Evolutionary conservation across 2,797 vertebrate genomes (phyloP), one percentile per base, ranked within the genome.

Genomic region (Neomorphus geoffroyi): DNA sequence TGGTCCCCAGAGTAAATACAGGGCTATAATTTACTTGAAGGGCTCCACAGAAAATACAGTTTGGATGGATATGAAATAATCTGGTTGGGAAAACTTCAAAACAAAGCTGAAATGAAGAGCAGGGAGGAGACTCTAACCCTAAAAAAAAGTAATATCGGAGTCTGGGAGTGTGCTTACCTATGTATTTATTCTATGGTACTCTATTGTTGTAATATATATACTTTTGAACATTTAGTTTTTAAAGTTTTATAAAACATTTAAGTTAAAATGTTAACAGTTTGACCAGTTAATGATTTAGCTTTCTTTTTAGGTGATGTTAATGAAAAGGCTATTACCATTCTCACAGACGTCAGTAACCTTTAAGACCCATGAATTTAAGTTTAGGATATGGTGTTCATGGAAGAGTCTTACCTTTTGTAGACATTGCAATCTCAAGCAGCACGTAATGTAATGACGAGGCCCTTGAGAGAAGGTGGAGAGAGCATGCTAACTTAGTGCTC

Each of bases 121-220:
- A 43, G 32, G 32, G 45, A 90, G 60, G 41, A 66, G n/a, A 57
- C 33, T 70, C 21, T 74, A 41, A 81, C 54, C 46, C 58, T 86
- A 39, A 43, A 18, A 67, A 46, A 60, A 53, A 62, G 23, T 69
- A 35, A n/a, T 54, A 27, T 0, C 45, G 70, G 72, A 92, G 72
- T 91, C 12, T 22, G 84, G 69, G 50, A 84, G 80, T 65, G 57
- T 88, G 48, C 72, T 97, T 92, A 82, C 77, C 96, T 94, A 57
- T 92, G 92, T 96, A 92, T 95, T 95, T 94, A 95, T 94, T 96
- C 87, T 89, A 54, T 90, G 94, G 90, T 95, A 92, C 33, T 96
- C 95, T 96, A 89, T 89, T 93, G 69, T 95, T 96, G 80, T 83
- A 91, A 92, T 95, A 70, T 81, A 92, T 93, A 92, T 93, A 89